Percentiles rank a stretch among this genome's conserved stretches.
Conservation (phyloP, 2,113 vertebrate genomes). For the Piliocolobus tephrosceles region DNA sequence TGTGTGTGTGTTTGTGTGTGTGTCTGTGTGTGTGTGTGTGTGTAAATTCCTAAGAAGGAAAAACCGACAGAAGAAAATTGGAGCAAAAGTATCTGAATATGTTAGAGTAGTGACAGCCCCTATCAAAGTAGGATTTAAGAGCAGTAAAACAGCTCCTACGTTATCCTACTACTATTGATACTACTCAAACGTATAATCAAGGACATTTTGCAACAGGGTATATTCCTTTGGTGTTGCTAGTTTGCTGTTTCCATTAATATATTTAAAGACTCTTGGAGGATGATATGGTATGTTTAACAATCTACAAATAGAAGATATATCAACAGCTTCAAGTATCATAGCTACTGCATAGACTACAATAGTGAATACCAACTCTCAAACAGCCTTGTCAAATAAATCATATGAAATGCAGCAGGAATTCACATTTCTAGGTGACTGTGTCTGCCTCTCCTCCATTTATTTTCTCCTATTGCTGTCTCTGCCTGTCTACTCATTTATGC, state of each 20-base stretch:
- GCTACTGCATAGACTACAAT: neutral
- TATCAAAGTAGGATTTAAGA: neutral
- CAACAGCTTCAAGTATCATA: neutral
- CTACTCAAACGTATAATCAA: neutral
- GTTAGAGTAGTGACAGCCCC: neutral
- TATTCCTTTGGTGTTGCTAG: neutral
- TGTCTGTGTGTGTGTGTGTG: too few relatives aligned
- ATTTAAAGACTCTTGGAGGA: neutral
- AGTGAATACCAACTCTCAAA: neutral
- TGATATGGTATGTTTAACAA: neutral
- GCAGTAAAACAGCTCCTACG: neutral
- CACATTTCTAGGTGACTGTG: neutral
- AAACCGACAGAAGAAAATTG: neutral
- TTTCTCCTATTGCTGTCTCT: neutral
- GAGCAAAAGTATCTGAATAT: neutral
- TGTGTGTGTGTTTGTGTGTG: neutral
- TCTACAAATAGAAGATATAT: neutral
- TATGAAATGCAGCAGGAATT: rapidly evolving
- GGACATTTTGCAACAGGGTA: neutral
- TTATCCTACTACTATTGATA: neutral
- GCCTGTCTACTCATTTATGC: neutral
- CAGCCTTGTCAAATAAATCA: neutral
- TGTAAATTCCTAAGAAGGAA: neutral
- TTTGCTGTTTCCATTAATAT: neutral
- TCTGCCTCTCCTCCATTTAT: neutral